Base-by-base conservation (phyloP, 2,888 invertebrate species). In the Hetaerina titia region DNA sequence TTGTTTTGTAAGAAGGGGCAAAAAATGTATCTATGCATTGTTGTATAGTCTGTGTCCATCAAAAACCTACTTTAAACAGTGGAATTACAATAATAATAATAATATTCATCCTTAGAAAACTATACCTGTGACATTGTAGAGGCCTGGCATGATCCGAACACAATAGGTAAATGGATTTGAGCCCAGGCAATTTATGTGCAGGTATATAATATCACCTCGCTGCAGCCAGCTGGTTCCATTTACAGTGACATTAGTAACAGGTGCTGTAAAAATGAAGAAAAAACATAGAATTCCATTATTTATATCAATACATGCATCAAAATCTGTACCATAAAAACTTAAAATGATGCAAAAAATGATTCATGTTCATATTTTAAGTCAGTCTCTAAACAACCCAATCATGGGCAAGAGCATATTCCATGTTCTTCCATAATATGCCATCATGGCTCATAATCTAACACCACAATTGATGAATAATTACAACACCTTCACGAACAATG, bases 181-280 rank as follows among this genome's bases (percentile, higher is more conserved):
- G 0, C 99, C 99, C 60, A 97, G 97, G 96, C 98, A 99, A 81
- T 97, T 97, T 7, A 97, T 96, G 95, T 97, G 97, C 15, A 99
- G 96, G 95, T 98, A 97, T 58, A 99, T 96, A 90, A 98, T 97
- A 95, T 98, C 98, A 64, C 98, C 98, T 95, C 98, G 98, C 96
- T 98, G 98, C 64, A 99, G 97, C 98, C 99, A 99, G 96, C 98
- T 98, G 95, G 98, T 97, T 0, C 99, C 99, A 6, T 97, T 97
- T 1, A 98, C 97, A 94, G 97, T 98, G 15, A 99, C 97, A 95
- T 98, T 97, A 4, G 97, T 96, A 95, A 99, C 97, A 0, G 98
- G 98, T 95, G 97, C 99, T 98, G 96, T 17, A 97, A 97, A 95
- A 95, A 95, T 95, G 45, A 45, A 45, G 45, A 45, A 45, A 45